A percentile compares a stretch with the other conserved stretches of the same genome.
These are phyloP conservation scores for Notolabrus celidotus DNA, from an alignment of 2,797 vertebrate species.

Conservation along the genomic window DNA sequence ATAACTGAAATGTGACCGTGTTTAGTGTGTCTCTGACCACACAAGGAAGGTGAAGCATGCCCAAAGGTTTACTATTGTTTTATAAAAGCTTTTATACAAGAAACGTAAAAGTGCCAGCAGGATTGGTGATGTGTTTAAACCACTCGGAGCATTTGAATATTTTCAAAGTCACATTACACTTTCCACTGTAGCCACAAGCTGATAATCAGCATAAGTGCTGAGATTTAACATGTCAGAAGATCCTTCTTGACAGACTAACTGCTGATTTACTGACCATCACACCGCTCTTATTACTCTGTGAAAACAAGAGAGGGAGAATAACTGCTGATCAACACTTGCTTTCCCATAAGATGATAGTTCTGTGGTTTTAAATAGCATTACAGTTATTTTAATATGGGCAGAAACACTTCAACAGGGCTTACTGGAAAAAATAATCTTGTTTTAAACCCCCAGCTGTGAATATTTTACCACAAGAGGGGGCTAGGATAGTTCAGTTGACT, in stretches of 20 bases:
- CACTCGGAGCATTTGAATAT: slow-evolving; percentile 10
- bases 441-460: slow-evolving; percentile 25
- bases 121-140: slow-evolving; percentile 6
- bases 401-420: background rate
- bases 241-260: slow-evolving; percentile 29
- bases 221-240: slow-evolving; percentile 16
- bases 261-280: slow-evolving; percentile 22
- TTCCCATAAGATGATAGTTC: slow-evolving; percentile 4
- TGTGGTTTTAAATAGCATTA: slow-evolving; percentile 1
- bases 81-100: slow-evolving; percentile 7
- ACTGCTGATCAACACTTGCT: slow-evolving; percentile 29
- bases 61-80: too few relatives aligned
- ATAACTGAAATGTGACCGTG: background rate
- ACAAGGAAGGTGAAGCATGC: too few relatives aligned
- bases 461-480: slow-evolving; percentile 74
- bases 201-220: slow-evolving; percentile 19
- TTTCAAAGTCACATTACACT: slow-evolving; percentile 15
- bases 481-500: slow-evolving; percentile 63
- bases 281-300: slow-evolving; percentile 29
- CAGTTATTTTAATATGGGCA: slow-evolving; percentile 19
- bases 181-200: slow-evolving; percentile 19
- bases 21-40: background rate
- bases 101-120: background rate
- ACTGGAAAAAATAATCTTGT: background rate
- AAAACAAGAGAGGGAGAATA: slow-evolving; percentile 22